A percentile compares a stretch with the other conserved stretches of the same genome.
Evolutionary conservation across 2,888 invertebrate species (phyloP).

Genomic region (Anoncus sp.): DNA sequence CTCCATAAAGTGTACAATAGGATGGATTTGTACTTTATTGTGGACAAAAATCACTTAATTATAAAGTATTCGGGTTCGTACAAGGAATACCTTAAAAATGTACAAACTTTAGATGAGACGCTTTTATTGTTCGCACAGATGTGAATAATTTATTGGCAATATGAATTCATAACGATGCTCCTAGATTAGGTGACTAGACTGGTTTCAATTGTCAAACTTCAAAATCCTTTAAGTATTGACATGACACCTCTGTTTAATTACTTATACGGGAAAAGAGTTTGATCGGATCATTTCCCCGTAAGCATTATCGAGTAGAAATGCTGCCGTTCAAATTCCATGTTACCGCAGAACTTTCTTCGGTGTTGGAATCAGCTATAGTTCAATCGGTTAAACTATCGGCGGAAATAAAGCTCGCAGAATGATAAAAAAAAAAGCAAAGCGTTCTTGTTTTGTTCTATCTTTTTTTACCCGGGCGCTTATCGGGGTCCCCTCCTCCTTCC

Average conservation of each 20-base stretch:
- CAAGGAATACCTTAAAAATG: too few relatives aligned
- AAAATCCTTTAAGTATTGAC: not conserved
- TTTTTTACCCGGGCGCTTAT: conserved; percentile 15
- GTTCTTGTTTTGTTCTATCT: not conserved
- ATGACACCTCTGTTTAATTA: too few relatives aligned
- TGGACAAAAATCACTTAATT: too few relatives aligned
- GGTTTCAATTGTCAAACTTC: not conserved
- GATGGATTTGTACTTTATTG: too few relatives aligned
- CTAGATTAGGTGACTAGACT: not conserved
- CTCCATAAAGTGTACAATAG: too few relatives aligned
- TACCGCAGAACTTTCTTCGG: conserved; percentile 2
- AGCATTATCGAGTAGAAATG: too few relatives aligned
- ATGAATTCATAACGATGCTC: not conserved
- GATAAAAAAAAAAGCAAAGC: not conserved
- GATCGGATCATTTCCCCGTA: too few relatives aligned
- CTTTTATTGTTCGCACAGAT: not conserved
- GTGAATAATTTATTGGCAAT: too few relatives aligned
- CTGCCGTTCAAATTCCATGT: not conserved
- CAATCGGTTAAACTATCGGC: conserved; percentile 5
- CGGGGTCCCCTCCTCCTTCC: not conserved
- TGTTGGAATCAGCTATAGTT: not conserved
- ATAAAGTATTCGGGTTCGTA: too few relatives aligned
- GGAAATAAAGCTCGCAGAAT: not conserved
- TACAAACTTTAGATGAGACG: not conserved
- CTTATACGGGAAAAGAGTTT: too few relatives aligned